These are phyloP conservation scores for Anticlea derivata DNA, from an alignment of 2,888 invertebrate genomes.

Conservation along the genomic window DNA sequence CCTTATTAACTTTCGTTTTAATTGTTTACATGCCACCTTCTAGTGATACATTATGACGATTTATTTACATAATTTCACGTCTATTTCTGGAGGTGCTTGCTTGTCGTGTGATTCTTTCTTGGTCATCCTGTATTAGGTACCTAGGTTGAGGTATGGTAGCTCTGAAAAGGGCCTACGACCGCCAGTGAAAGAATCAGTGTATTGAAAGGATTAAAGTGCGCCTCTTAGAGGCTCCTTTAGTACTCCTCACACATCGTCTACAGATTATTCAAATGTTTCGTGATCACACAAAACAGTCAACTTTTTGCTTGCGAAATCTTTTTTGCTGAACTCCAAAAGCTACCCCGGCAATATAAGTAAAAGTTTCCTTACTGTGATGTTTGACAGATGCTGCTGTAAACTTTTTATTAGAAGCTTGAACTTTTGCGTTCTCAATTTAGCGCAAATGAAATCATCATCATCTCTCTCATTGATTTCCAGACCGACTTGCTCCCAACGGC, in stretches of 20 bases:
- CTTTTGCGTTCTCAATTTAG: neutral
- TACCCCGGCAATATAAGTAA: neutral
- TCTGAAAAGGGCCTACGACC: too few relatives aligned
- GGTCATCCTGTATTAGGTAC: too few relatives aligned
- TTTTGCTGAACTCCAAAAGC: neutral
- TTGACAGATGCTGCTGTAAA: slow-evolving; percentile 1
- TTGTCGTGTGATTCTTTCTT: too few relatives aligned
- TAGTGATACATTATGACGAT: neutral
- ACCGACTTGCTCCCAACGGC: too few relatives aligned
- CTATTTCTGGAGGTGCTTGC: too few relatives aligned
- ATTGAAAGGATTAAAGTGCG: too few relatives aligned
- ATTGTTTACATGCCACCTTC: slow-evolving; percentile 16
- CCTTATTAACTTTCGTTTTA: slow-evolving; percentile 12
- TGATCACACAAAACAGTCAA: neutral
- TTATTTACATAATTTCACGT: neutral
- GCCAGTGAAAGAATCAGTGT: too few relatives aligned
- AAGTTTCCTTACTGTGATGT: neutral
- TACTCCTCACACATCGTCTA: too few relatives aligned
- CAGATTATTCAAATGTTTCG: neutral
- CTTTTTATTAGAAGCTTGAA: neutral
- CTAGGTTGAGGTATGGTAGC: too few relatives aligned
- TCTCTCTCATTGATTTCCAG: too few relatives aligned
- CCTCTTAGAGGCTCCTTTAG: too few relatives aligned
- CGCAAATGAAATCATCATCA: too few relatives aligned
- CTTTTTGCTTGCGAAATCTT: neutral